phyloP scores from a whole-genome alignment of 2,113 vertebrate species.

The Tringa solitaria region DNA sequence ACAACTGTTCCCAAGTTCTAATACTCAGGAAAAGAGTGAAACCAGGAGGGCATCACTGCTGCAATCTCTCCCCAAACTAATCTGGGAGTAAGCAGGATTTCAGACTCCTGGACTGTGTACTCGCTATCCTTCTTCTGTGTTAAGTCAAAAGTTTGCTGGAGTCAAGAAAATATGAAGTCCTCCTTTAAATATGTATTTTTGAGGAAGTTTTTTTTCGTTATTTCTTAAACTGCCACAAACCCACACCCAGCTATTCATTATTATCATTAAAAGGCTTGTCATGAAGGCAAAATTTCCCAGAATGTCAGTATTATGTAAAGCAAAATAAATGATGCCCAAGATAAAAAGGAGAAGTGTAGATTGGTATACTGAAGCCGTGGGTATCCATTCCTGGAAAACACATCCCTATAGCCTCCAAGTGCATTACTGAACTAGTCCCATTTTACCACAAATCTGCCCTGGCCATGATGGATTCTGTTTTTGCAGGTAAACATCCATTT shows the following conservation, averaged over 20 bases:
- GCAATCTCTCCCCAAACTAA: neutral
- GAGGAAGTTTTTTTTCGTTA: neutral
- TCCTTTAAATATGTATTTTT: neutral
- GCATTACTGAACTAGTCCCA: neutral
- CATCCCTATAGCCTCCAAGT: neutral
- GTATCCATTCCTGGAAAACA: neutral
- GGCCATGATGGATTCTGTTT: neutral
- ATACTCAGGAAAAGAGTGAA: neutral
- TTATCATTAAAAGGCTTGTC: neutral
- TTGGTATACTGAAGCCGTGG: neutral
- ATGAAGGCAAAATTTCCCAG: neutral
- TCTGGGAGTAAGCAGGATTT: neutral
- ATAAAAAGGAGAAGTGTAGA: neutral
- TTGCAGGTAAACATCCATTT: neutral
- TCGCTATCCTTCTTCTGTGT: neutral
- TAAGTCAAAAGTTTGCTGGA: neutral
- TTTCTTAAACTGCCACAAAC: neutral
- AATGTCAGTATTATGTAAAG: neutral
- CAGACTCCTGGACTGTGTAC: neutral
- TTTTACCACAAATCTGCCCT: neutral
- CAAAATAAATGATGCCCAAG: neutral
- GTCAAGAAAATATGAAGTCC: neutral
- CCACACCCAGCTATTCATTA: neutral
- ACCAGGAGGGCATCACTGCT: neutral
- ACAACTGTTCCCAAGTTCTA: neutral